A percentile compares a stretch with the other conserved stretches of the same genome.
phyloP scores from a whole-genome alignment of 2,113 vertebrate genomes.

The Stegostoma tigrinum region DNA sequence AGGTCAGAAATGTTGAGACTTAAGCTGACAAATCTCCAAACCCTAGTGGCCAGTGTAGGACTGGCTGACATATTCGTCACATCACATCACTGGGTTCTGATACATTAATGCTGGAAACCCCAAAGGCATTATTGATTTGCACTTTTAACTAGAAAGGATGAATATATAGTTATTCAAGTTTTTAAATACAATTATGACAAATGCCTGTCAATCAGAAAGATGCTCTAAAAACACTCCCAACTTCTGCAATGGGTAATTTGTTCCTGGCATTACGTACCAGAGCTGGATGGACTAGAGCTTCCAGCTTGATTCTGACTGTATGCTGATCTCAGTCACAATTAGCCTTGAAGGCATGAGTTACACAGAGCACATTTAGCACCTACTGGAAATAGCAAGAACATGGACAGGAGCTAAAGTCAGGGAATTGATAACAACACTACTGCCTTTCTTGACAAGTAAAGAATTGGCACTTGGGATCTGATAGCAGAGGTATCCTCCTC shows the following conservation, averaged over 20 bases:
- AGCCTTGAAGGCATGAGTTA: not conserved
- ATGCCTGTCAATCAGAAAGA: not conserved
- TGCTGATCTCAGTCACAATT: not conserved
- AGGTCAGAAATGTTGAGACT: not conserved
- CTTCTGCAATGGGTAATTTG: not conserved
- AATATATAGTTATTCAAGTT: not conserved
- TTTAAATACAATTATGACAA: not conserved
- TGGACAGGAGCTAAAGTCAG: not conserved
- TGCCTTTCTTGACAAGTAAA: not conserved
- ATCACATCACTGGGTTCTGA: not conserved
- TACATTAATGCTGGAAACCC: not conserved
- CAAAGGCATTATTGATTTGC: not conserved
- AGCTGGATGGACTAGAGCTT: not conserved
- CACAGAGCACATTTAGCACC: not conserved
- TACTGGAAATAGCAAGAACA: not conserved
- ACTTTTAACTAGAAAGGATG: not conserved
- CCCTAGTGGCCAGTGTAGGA: not conserved
- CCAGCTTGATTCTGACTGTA: not conserved
- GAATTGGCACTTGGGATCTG: not conserved
- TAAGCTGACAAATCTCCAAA: not conserved
- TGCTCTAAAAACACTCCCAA: not conserved
- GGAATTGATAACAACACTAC: not conserved
- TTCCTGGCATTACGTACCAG: not conserved
- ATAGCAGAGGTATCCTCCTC: not conserved
- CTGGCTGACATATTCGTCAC: not conserved